Base-by-base conservation (phyloP, 2,888 invertebrate genomes). In the Catonia carolina region DNA sequence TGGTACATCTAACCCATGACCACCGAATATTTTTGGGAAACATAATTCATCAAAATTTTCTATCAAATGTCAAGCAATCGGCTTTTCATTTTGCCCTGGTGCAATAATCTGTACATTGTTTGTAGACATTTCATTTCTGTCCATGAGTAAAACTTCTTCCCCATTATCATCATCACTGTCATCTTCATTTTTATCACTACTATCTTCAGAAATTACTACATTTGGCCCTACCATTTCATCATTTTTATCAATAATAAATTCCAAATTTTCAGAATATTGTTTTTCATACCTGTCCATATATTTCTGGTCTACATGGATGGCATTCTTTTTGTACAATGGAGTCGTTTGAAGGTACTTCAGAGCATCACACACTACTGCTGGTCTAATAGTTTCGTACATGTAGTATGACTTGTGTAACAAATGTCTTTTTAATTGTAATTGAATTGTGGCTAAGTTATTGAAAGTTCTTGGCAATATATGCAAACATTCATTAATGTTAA, bases 371-470 rank as follows among this genome's bases (percentile, higher is more conserved):
- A 65, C 56, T 12, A 53, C 53, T 23, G 60, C 58, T n/a, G 67
- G 67, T 52, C 60, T 52, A 35, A 68, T 63, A 2, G 65, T 64
- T 65, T 68, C 66, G 57, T 61, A 64, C 65, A 67, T 67, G 39
- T 67, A 67, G 59, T 67, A 6, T 4, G 5, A 6, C 27, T 27
- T 27, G 27, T 27, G 27, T 6, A 6, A 4, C 4, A 27, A 27
- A 36, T 45, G 67, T 50, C 68, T 55, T 58, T 67, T 69, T 18
- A 68, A 59, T 63, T 66, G 60, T 12, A 67, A 58, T 62, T 67
- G 65, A n/a, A 69, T 60, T 5, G 65, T 66, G 18, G 59, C 49
- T 63, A 65, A 62, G 27, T 66, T 47, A 58, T 64, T 50, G 36
- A 68, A 67, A 12, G 27, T 60, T 56, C 64, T 53, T 17, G 66